Evolutionary conservation across 2,888 invertebrate species (phyloP), one percentile per base, ranked within the genome.

Genomic region (Dusona sp.): DNA sequence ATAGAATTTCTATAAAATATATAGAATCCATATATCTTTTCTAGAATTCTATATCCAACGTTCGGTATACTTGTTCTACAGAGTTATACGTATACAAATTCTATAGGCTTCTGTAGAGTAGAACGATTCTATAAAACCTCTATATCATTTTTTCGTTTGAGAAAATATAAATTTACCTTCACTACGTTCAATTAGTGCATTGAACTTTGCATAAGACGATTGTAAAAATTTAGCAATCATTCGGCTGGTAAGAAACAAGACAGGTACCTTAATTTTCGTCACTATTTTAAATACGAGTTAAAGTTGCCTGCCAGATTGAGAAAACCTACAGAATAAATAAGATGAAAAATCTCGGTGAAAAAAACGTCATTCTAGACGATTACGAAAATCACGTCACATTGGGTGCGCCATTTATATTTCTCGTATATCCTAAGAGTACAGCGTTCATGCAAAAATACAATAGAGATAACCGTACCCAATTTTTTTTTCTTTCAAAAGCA

Each of bases 391-490:
- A 61, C 61, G 61, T 61, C 16, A 61, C 16, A 16, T 29, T 16
- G 29, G 61, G 29, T 54, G 54, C 54, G 54, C 61, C 61, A 61
- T 61, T 61, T 6, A 61, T 61, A 61, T 61, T 61, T 29, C 61
- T 61, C 29, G 16, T 61, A 29, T 29, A 29, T 61, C 29, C n/a
- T 61, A 6, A 61, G 61, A 29, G 16, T 9, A 61, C 61, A 61
- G 61, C 61, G 16, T 61, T 36, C 22, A 13, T 33, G 51, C 51
- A 61, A 48, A 64, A 48, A 33, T 19, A 64, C 36, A n/a, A 22
- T 48, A 72, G 64, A 38, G 64, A 78, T 25, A 77, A 48, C 48
- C 70, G 48, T 29, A 61, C 29, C 61, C 29, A 29, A 29, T 61
- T 61, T 29, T 61, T 61, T 11, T 29, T 29, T 61, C 25, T 57